Evolutionary conservation across 2,888 invertebrate species (phyloP).

Genomic region (Mantis religiosa): DNA sequence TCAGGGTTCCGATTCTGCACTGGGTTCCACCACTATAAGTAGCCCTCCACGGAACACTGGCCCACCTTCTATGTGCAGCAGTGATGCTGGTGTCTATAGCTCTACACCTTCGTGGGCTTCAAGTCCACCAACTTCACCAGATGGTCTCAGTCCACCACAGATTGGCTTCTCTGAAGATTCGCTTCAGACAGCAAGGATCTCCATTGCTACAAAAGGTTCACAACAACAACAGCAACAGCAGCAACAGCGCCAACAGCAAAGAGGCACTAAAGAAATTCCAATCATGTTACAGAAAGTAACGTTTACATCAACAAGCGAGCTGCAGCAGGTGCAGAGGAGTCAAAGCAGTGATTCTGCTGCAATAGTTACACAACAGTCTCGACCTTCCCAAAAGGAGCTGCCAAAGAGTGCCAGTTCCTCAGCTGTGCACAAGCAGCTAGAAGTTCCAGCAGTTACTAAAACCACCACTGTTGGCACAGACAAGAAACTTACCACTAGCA

Average conservation of each 20-base stretch:
- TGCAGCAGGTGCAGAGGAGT: slow-evolving; percentile 42
- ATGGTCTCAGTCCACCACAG: slow-evolving; percentile 50
- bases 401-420: slow-evolving; percentile 28
- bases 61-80: slow-evolving; percentile 39
- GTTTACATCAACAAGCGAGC: slow-evolving; percentile 57
- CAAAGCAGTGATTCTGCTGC: not conserved
- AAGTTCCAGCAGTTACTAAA: slow-evolving; percentile 2
- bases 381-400: slow-evolving; percentile 2
- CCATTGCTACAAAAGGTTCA: slow-evolving; percentile 5
- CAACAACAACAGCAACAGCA: not conserved
- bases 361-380: not conserved
- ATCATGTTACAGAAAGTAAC: slow-evolving; percentile 31
- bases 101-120: slow-evolving; percentile 58
- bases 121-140: slow-evolving; percentile 56
- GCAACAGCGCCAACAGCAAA: not conserved
- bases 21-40: slow-evolving; percentile 58
- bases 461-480: slow-evolving; percentile 35
- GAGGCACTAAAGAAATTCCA: slow-evolving; percentile 27
- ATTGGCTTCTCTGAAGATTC: slow-evolving; percentile 53
- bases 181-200: slow-evolving; percentile 9
- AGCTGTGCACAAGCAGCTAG: slow-evolving; percentile 9
- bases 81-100: slow-evolving; percentile 16
- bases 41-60: slow-evolving; percentile 51
- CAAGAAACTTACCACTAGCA: slow-evolving; percentile 52
- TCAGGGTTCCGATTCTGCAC: slow-evolving; percentile 52